Evolutionary conservation across 2,113 vertebrate species (phyloP), one percentile per base, ranked within the genome.

Genomic region (Halcyon senegalensis): DNA sequence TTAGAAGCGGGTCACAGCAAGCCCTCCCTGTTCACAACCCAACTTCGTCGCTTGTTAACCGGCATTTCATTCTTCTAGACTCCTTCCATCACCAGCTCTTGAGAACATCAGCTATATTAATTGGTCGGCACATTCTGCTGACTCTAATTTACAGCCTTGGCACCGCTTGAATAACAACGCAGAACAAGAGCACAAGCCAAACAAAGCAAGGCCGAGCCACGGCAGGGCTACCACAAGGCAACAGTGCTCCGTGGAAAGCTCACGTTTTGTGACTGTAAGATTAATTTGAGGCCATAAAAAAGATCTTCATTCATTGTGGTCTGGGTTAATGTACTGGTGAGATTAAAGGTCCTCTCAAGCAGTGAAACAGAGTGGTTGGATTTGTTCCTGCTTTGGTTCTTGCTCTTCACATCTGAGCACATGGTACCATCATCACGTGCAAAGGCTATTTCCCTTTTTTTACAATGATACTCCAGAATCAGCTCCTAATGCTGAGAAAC

Each of bases 1-100:
- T 41, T 13, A 76, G 51, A 75, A 46, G 18, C 1, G 0, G 4
- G 0, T 35, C 62, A 31, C n/a, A 13, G 33, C n/a, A 86, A 87
- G 63, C 8, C 46, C 25, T 14, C 30, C 27, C 62, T 19, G 13
- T 41, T 48, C 62, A 27, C 46, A 21, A 55, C 46, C 46, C 39
- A 31, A 48, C 50, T 51, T 25, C 24, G 12, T 51, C 50, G 4
- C 50, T 25, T 24, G 24, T 51, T 51, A 51, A 51, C 50, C 24
- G 23, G 12, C 50, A 25, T 51, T 25, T 51, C 50, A 14, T 25
- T 13, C n/a, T 18, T 25, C 56, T n/a, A 35, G 41, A 35, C 18
- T 62, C 83, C 12, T 87, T 69, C 55, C 35, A 87, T 20, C 69
- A 15, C 35, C 76, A 63, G 31, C 48, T 86, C 83, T 35, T 87